Evolutionary conservation across 1,140 invertebrate genomes (phyloP).

Genomic region (Atta cephalotes): DNA sequence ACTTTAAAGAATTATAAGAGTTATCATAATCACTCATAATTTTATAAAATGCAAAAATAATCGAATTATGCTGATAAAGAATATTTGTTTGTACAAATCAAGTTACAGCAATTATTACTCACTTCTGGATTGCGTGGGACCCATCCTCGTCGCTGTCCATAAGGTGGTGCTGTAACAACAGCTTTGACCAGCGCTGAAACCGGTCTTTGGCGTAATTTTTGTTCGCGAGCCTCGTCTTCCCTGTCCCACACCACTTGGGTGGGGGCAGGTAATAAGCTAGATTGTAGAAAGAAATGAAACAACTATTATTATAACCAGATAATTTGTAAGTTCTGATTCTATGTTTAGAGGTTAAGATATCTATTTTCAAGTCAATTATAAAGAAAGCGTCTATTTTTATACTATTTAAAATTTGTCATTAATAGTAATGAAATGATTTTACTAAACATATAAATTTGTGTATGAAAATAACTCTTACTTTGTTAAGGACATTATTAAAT

Average conservation of each 20-base stretch:
- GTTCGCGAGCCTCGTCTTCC: conserved; percentile 92
- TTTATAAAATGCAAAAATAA: conserved; percentile 16
- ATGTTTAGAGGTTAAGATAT: background rate
- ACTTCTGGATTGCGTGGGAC: conserved; percentile 95
- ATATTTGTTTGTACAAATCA: background rate
- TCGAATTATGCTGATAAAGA: conserved; percentile 28
- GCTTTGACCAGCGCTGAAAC: conserved; percentile 93
- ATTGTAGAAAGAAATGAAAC: conserved; percentile 67
- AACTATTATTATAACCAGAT: background rate
- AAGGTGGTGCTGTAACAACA: conserved; percentile 96
- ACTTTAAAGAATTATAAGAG: background rate
- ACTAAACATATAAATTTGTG: background rate
- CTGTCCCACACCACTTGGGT: conserved; percentile 94
- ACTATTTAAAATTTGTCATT: background rate
- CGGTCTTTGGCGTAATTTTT: conserved; percentile 87
- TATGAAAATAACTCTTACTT: conserved; percentile 22
- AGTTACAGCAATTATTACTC: conserved; percentile 85
- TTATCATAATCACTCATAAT: background rate
- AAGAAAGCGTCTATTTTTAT: background rate
- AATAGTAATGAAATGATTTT: background rate
- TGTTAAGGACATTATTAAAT: conserved; percentile 10
- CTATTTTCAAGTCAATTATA: background rate
- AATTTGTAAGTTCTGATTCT: background rate
- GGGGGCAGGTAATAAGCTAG: conserved; percentile 92
- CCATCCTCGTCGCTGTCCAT: conserved; percentile 98